Conservation (phyloP, 2,113 vertebrate species). For the Stigmatopora argus region DNA sequence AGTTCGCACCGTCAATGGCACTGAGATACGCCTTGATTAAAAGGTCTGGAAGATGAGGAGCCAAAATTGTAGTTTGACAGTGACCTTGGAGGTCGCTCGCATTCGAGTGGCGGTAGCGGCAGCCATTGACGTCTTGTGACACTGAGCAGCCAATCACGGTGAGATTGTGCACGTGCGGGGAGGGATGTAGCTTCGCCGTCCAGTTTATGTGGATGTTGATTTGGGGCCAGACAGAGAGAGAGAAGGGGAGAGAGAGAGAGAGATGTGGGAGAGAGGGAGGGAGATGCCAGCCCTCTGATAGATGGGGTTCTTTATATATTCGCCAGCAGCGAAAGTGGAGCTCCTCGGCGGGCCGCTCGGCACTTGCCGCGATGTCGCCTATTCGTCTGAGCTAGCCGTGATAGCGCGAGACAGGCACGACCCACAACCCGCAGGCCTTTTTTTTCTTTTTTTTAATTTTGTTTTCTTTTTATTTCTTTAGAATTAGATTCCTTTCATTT, state of each 20-base stretch:
- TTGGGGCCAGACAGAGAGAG: conserved; percentile 24
- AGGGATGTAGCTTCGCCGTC: conserved; percentile 57
- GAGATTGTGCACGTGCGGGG: conserved; percentile 37
- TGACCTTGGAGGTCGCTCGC: background rate
- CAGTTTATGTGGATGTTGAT: conserved; percentile 65
- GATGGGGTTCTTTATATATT: conserved; percentile 84
- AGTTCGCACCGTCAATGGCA: no score
- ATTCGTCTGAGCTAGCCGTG: conserved; percentile 79
- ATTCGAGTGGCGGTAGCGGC: conserved; percentile 42
- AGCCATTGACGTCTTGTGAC: conserved; percentile 50
- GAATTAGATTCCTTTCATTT: conserved; percentile 46
- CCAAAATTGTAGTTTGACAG: background rate
- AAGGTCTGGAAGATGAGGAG: no score
- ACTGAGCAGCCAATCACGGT: conserved; percentile 61
- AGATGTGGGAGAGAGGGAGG: no score
- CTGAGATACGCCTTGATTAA: no score
- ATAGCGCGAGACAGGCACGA: conserved; percentile 75
- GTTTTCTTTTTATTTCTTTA: conserved; percentile 51
- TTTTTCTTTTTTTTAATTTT: conserved; percentile 53
- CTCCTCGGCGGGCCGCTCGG: conserved; percentile 66
- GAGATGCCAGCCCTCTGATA: conserved; percentile 64
- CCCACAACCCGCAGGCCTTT: conserved; percentile 57
- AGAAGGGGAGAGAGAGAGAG: conserved; percentile 70
- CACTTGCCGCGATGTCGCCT: conserved; percentile 78
- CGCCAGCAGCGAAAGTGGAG: conserved; percentile 74